Evolutionary conservation across 2,797 vertebrate species (phyloP).

Genomic region (Allobates femoralis): DNA sequence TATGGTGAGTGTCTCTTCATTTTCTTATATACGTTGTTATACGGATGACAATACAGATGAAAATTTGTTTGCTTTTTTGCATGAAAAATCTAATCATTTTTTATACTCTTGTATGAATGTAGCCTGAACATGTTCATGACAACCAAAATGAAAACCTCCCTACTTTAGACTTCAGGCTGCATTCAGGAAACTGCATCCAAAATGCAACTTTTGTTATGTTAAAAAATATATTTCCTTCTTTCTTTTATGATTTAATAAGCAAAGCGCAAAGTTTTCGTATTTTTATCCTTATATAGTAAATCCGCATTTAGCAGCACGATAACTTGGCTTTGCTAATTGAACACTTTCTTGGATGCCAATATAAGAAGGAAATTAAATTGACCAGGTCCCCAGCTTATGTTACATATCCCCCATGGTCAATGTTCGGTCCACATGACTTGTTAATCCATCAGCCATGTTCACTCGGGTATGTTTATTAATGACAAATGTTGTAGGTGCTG

Average conservation of each 20-base stretch:
- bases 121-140: too few species aligned
- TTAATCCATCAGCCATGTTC: conserved; percentile 73
- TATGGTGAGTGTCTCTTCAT: too few species aligned
- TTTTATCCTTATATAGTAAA: background rate
- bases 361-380: background rate
- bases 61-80: too few species aligned
- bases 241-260: too few species aligned
- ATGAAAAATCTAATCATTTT: too few species aligned
- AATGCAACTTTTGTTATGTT: too few species aligned
- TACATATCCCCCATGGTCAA: background rate
- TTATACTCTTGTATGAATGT: too few species aligned
- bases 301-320: background rate
- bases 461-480: conserved; percentile 71
- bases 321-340: conserved; percentile 2
- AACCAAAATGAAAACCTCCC: background rate
- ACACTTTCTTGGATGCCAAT: background rate
- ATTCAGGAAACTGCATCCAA: background rate
- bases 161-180: background rate
- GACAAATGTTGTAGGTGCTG: conserved; percentile 73
- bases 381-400: background rate
- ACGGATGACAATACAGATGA: too few species aligned
- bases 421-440: conserved; percentile 69
- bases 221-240: too few species aligned
- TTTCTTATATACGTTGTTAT: too few species aligned
- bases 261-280: too few species aligned